Evolutionary conservation across 2,888 invertebrate genomes (phyloP), one percentile per base, ranked within the genome.

Genomic region (Zhuqinia jingwanae): DNA sequence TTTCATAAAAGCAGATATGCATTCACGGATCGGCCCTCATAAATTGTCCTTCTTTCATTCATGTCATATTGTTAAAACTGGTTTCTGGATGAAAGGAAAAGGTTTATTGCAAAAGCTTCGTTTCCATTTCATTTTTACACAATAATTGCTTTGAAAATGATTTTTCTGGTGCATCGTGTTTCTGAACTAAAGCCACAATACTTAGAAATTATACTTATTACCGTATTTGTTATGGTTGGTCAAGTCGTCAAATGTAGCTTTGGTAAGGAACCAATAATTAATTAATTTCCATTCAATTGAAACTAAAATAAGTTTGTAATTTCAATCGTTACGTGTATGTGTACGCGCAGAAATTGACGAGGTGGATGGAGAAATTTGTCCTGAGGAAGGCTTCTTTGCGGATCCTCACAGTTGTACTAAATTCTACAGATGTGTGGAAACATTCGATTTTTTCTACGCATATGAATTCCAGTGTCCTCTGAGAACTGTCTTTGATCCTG

Each of bases 341-440:
- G 25, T 63, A 1, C 17, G 30, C 42, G 8, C 60, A 70, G 70
- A 70, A 13, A 20, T 53, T 36, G n/a, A 68, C 2, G 20, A n/a
- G n/a, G 30, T 50, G 25, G 68, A 65, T 27, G 45, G 13, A 20
- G 45, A 65, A 11, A 81, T 81, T 58, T 87, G 82, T 47, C 75
- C 47, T 10, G 50, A 10, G 15, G 82, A 78, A 60, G 87, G 87
- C 25, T 87, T 83, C 63, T 82, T 82, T 25, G 78, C 87, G 0
- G 77, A 87, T 47, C 82, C 82, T n/a, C 42, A 15, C 42, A 77
- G 78, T 20, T 87, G 87, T 27, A 78, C 78, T 0, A 82, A 63
- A 63, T 87, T 87, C 63, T 77, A 82, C 56, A 63, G 87, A 6
- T 87, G 82, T 25, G 87, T 82, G 30, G 78, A 82, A 50, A 70